phyloP scores from a whole-genome alignment of 2,113 vertebrate species.

The Carassius gibelio region DNA sequence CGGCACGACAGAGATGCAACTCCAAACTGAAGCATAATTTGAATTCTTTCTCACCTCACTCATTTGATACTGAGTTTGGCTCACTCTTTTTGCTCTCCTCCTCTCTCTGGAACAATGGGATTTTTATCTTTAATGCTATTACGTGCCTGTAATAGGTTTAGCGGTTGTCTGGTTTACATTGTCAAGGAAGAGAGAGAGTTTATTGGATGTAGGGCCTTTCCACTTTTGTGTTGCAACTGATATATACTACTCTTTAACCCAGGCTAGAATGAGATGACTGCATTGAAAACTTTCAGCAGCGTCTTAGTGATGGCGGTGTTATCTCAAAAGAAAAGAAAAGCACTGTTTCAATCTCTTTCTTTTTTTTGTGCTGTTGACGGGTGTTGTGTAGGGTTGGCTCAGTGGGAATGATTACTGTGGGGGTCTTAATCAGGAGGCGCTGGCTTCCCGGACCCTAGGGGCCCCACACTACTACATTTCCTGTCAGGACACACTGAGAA shows the following conservation, averaged over 20 bases:
- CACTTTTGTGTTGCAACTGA: constrained; percentile 72
- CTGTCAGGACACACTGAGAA: constrained; percentile 88
- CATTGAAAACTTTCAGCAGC: constrained; percentile 51
- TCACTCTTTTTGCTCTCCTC: constrained; percentile 63
- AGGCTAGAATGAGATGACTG: constrained; percentile 73
- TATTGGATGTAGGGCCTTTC: constrained; percentile 73
- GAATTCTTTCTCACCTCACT: constrained; percentile 71
- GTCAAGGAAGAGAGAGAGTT: constrained; percentile 74
- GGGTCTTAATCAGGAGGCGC: constrained; percentile 90
- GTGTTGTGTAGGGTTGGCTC: constrained; percentile 67
- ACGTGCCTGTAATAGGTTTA: constrained; percentile 71
- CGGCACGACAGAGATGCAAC: neutral
- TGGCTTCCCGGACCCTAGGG: constrained; percentile 85
- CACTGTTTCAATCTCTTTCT: constrained; percentile 23
- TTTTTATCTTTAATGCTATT: constrained; percentile 75
- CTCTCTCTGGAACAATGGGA: constrained; percentile 69
- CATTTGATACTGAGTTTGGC: constrained; percentile 63
- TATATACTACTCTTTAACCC: constrained; percentile 72
- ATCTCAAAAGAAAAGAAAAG: constrained; percentile 43
- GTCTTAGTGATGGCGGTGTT: constrained; percentile 38
- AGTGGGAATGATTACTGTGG: constrained; percentile 86
- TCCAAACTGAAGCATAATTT: constrained; percentile 64
- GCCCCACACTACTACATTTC: constrained; percentile 85
- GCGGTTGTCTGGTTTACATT: constrained; percentile 67
- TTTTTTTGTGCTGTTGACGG: constrained; percentile 65